A percentile compares a stretch with the other conserved stretches of the same genome.
These are phyloP conservation scores for Conops quadrifasciatus DNA, from an alignment of 2,888 invertebrate species.

Conservation along the genomic window DNA sequence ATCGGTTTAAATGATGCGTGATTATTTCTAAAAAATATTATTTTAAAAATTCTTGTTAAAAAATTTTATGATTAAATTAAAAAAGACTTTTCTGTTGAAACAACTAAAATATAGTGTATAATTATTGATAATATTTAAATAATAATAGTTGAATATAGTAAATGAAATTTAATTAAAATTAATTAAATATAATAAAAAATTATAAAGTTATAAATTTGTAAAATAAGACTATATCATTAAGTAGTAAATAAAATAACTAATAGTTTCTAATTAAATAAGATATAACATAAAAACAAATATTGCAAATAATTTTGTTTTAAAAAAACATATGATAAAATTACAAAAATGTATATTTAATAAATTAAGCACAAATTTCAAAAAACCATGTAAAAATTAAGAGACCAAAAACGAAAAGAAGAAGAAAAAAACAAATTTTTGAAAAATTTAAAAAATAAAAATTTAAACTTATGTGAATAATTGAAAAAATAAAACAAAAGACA, in stretches of 20 bases:
- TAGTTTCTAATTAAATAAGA: background rate
- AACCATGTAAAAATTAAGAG: background rate
- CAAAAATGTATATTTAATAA: background rate
- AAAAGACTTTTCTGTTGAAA: too few species aligned
- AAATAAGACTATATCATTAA: background rate
- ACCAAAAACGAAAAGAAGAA: background rate
- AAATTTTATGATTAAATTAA: too few species aligned
- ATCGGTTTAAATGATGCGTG: background rate
- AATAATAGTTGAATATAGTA: slow-evolving; percentile 39
- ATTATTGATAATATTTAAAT: slow-evolving; percentile 22
- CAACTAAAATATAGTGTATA: slow-evolving; percentile 26
- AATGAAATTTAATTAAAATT: slow-evolving; percentile 30
- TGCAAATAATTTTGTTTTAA: background rate
- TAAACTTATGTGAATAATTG: background rate
- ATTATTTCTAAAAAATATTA: too few species aligned
- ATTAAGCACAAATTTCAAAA: background rate
- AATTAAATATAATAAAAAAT: slow-evolving; percentile 14
- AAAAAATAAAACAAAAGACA: too few species aligned
- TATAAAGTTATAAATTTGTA: background rate
- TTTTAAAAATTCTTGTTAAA: too few species aligned
- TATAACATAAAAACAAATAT: background rate
- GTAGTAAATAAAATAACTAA: background rate
- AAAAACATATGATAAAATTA: background rate
- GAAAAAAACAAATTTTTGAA: background rate
- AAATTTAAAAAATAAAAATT: background rate